Conservation (phyloP, 2,888 invertebrate genomes). For the Meta bourneti region DNA sequence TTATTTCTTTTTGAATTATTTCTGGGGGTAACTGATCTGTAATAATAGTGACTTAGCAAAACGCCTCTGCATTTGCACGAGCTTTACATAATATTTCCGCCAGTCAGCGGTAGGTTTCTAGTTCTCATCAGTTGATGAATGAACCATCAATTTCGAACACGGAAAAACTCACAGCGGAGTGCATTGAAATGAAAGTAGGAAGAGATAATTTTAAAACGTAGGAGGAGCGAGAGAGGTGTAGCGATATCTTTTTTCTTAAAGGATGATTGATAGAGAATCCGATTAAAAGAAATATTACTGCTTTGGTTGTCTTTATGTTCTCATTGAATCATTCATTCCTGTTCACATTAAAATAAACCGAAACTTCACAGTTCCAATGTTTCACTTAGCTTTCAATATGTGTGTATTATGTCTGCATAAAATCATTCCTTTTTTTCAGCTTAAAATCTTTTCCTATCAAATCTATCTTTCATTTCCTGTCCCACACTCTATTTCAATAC, state of each 20-base stretch:
- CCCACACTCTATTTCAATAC: too few relatives aligned
- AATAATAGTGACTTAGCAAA: conserved; percentile 48
- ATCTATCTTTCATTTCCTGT: too few relatives aligned
- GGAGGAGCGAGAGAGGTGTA: not conserved
- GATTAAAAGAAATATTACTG: not conserved
- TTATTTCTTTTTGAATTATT: conserved; percentile 18
- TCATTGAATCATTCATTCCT: too few relatives aligned
- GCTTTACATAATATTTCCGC: conserved; percentile 49
- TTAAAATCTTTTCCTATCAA: too few relatives aligned
- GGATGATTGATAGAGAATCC: not conserved
- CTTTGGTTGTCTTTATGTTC: too few relatives aligned
- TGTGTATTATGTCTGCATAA: too few relatives aligned
- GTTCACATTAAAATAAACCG: too few relatives aligned
- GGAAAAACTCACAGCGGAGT: conserved; percentile 10
- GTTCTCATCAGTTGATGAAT: conserved; percentile 37
- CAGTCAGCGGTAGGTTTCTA: conserved; percentile 11
- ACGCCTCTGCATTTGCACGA: conserved; percentile 67
- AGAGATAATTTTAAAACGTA: conserved; percentile 1
- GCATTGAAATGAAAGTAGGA: not conserved
- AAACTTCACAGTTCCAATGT: too few relatives aligned
- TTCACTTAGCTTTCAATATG: too few relatives aligned
- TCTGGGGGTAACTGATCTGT: conserved; percentile 36
- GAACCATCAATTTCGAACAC: conserved; percentile 24
- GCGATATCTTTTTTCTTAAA: not conserved
- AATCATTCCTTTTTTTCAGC: too few relatives aligned